These are phyloP conservation scores for Perizoma affinitatum DNA, from an alignment of 2,888 invertebrate genomes.

Conservation along the genomic window DNA sequence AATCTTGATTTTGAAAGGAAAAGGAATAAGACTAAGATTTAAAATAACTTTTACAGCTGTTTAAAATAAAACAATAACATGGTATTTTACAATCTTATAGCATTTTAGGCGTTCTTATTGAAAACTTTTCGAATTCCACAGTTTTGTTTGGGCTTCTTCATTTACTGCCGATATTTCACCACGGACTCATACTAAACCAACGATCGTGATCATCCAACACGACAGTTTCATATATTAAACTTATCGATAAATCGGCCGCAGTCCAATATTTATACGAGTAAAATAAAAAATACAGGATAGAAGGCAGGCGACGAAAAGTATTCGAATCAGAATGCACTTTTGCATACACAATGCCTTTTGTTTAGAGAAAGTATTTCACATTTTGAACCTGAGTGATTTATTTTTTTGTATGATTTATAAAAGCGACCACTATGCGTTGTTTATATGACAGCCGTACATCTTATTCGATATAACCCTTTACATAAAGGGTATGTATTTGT, in stretches of 20 bases:
- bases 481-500: slow-evolving; percentile 2
- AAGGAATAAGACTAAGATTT: slow-evolving; percentile 41
- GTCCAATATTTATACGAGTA: slow-evolving; percentile 59
- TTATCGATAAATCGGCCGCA: slow-evolving; percentile 73
- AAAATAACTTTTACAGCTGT: slow-evolving; percentile 34
- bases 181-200: slow-evolving; percentile 59
- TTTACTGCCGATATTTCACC: slow-evolving; percentile 57
- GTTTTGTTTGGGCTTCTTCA: slow-evolving; percentile 47
- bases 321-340: slow-evolving; percentile 79
- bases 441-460: slow-evolving; percentile 41
- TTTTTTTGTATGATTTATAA: slow-evolving; percentile 82
- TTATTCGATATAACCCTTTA: slow-evolving; percentile 16
- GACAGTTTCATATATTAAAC: slow-evolving; percentile 70
- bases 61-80: slow-evolving; percentile 22
- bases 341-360: slow-evolving; percentile 82
- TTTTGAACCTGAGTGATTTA: slow-evolving; percentile 78
- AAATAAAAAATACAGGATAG: slow-evolving; percentile 60
- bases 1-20: slow-evolving; percentile 54
- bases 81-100: slow-evolving; percentile 12
- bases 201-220: slow-evolving; percentile 77
- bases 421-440: slow-evolving; percentile 54
- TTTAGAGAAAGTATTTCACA: slow-evolving; percentile 84
- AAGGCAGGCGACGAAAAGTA: slow-evolving; percentile 81
- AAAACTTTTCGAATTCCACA: slow-evolving; percentile 13
- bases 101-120: slow-evolving; percentile 9